Evolutionary conservation across 2,113 vertebrate species (phyloP).

Genomic region (Lepidiolamprologus cunningtoni): DNA sequence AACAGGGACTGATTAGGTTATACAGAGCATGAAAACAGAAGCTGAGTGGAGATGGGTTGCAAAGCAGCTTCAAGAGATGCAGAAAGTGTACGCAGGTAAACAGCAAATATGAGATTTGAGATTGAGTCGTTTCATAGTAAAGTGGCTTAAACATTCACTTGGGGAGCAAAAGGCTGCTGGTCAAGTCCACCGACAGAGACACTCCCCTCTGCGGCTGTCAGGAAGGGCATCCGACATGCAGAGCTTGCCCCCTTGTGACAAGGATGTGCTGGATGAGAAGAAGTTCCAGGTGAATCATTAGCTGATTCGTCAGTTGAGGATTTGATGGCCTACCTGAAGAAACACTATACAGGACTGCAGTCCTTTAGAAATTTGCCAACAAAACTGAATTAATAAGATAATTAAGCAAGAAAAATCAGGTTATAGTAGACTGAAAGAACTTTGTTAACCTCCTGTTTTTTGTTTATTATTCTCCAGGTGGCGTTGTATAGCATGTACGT

Average conservation of each 20-base stretch:
- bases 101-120: not conserved
- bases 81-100: not conserved
- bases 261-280: not conserved
- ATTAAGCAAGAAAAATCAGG: not conserved
- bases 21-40: not conserved
- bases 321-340: not conserved
- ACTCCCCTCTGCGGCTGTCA: not conserved
- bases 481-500: slow-evolving; percentile 96
- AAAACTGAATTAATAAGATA: not conserved
- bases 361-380: not conserved
- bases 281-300: not conserved
- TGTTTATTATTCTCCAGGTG: slow-evolving; percentile 64
- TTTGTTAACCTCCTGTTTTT: not conserved
- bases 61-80: not conserved
- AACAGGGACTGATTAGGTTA: not conserved
- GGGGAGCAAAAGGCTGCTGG: not conserved
- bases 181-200: not conserved
- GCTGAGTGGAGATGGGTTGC: not conserved
- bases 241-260: not conserved
- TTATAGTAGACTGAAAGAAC: not conserved
- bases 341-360: not conserved
- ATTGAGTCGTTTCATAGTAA: not conserved
- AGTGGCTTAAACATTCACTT: not conserved
- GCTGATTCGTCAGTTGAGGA: not conserved
- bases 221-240: not conserved